Conservation (phyloP, 2,888 invertebrate species). For the Pasiphila rectangulata region DNA sequence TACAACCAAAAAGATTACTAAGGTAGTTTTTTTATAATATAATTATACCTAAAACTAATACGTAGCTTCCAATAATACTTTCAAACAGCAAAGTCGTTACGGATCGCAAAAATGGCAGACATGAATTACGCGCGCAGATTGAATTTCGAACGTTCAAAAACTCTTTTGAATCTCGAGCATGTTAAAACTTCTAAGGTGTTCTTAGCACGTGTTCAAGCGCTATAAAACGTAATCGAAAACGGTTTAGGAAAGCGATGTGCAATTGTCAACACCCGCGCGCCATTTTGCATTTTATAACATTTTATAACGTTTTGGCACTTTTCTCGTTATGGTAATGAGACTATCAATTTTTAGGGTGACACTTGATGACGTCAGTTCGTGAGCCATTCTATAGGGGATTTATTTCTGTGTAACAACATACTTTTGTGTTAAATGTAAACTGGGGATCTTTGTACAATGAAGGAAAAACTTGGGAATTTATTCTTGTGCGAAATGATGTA, state of each 20-base stretch:
- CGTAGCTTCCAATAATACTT: neutral
- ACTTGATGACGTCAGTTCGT: constrained; percentile 24
- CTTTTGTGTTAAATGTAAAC: neutral
- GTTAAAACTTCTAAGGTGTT: constrained; percentile 44
- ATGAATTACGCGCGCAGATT: constrained; percentile 34
- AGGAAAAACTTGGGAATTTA: no score
- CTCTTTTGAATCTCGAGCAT: constrained; percentile 30
- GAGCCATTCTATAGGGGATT: constrained; percentile 19
- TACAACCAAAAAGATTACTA: no score
- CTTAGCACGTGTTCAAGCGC: constrained; percentile 57
- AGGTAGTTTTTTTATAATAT: neutral
- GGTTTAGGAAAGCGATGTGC: constrained; percentile 61
- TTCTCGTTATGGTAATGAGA: constrained; percentile 61
- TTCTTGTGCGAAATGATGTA: no score
- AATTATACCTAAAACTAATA: neutral
- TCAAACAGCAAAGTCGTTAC: constrained; percentile 1
- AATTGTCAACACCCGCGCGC: constrained; percentile 73
- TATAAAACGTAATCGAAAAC: constrained; percentile 76
- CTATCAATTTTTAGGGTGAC: constrained; percentile 57
- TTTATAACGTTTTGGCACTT: constrained; percentile 44
- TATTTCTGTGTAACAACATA: constrained; percentile 5
- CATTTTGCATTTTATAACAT: constrained; percentile 70
- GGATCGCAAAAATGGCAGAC: constrained; percentile 2
- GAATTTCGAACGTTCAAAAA: constrained; percentile 33
- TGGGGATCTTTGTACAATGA: neutral